These are phyloP conservation scores for Drymodes brunneopygia DNA, from an alignment of 2,113 vertebrate species.

Conservation along the genomic window DNA sequence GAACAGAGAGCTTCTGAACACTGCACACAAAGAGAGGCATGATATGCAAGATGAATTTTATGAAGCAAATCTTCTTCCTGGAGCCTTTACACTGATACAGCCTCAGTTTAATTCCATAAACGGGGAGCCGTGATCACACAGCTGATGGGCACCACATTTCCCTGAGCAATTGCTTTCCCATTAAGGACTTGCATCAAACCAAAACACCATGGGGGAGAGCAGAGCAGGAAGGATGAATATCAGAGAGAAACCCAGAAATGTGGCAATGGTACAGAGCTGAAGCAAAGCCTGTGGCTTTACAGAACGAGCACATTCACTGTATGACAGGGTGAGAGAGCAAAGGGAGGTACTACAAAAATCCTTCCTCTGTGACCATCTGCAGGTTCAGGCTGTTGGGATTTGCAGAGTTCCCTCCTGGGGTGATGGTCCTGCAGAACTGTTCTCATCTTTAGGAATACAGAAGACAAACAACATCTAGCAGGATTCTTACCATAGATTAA, in stretches of 20 bases:
- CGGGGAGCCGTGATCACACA: neutral
- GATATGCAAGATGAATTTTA: constrained; percentile 27
- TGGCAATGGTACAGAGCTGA: neutral
- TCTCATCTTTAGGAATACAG: neutral
- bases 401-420: neutral
- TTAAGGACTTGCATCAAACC: neutral
- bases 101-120: neutral
- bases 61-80: neutral
- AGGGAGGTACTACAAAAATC: neutral
- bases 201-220: neutral
- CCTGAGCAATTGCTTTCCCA: neutral
- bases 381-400: neutral
- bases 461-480: neutral
- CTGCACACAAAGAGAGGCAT: neutral
- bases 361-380: neutral
- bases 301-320: neutral
- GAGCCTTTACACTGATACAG: neutral
- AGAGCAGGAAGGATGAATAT: neutral
- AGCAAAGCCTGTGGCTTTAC: neutral
- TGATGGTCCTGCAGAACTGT: neutral
- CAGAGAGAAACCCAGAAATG: neutral
- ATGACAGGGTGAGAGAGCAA: rapidly evolving
- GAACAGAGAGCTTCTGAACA: neutral
- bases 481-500: neutral
- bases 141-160: neutral